These are phyloP conservation scores for Centropyge bicolor DNA, from an alignment of 2,797 vertebrate genomes.

Conservation along the genomic window DNA sequence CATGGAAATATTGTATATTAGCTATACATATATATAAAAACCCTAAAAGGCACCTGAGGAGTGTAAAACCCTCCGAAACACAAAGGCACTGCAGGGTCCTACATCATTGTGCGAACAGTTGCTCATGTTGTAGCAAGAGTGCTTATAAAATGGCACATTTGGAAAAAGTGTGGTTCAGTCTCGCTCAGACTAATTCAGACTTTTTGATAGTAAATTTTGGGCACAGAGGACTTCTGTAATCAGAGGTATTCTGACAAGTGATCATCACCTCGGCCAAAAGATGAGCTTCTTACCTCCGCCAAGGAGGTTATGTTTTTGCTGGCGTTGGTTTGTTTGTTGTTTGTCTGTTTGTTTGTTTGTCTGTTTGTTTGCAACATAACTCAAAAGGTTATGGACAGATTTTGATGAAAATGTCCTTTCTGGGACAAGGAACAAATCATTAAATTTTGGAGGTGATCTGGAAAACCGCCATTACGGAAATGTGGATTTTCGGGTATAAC, in stretches of 20 bases:
- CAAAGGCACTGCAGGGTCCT: no score
- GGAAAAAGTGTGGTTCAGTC: not conserved
- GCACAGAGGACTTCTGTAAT: not conserved
- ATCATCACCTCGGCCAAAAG: not conserved
- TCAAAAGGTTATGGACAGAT: no score
- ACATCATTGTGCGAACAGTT: not conserved
- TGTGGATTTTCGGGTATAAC: no score
- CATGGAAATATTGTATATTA: not conserved
- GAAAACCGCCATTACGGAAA: no score
- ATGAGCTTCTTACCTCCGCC: conserved; percentile 8
- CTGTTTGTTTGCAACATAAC: no score
- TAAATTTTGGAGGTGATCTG: no score
- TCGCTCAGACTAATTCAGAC: no score
- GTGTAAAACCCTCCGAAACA: conserved; percentile 11
- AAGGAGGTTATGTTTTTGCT: no score
- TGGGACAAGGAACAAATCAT: no score
- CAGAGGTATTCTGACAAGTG: not conserved
- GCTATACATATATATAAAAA: not conserved
- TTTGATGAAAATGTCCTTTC: no score
- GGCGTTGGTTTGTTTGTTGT: no score
- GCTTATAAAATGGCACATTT: not conserved
- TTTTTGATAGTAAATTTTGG: not conserved
- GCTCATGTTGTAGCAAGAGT: not conserved
- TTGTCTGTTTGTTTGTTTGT: no score
- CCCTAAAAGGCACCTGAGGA: conserved; percentile 15